Percentiles rank a stretch among this genome's conserved stretches.
Evolutionary conservation across 2,797 vertebrate species (phyloP).

Genomic region (Hoplostethus atlanticus): DNA sequence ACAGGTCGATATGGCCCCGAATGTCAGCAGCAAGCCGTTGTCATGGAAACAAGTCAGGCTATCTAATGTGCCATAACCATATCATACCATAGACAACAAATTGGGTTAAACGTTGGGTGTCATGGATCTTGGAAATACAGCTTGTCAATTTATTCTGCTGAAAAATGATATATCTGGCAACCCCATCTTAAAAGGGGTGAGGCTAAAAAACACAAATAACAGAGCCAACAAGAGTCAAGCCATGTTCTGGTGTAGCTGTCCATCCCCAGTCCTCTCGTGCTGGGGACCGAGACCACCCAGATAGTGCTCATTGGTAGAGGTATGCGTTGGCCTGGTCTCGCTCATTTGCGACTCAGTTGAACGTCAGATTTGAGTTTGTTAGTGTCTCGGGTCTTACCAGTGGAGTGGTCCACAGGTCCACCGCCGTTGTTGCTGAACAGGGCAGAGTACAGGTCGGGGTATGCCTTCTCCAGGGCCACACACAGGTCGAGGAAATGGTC

Average conservation of each 20-base stretch:
- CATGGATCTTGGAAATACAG: not conserved
- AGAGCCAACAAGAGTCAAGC: not conserved
- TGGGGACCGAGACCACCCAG: slow-evolving; percentile 68
- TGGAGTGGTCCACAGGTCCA: slow-evolving; percentile 85
- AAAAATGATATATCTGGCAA: not conserved
- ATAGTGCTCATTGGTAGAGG: slow-evolving; percentile 21
- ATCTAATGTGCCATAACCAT: slow-evolving; percentile 63
- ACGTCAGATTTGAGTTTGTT: not conserved
- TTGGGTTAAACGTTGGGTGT: slow-evolving; percentile 23
- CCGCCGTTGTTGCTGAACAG: slow-evolving; percentile 90
- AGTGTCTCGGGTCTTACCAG: slow-evolving; percentile 76
- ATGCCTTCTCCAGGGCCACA: slow-evolving; percentile 95
- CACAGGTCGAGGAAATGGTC: slow-evolving; percentile 97
- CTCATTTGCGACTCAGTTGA: not conserved
- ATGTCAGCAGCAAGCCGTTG: slow-evolving; percentile 71
- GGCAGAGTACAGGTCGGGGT: slow-evolving; percentile 93
- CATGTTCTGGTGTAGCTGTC: not conserved
- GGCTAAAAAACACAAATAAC: not conserved
- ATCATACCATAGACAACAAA: slow-evolving; percentile 46
- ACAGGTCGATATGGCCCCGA: slow-evolving; percentile 64
- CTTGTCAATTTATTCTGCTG: not conserved
- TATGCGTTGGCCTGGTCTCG: not conserved
- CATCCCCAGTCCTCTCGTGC: slow-evolving; percentile 5
- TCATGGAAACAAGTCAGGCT: slow-evolving; percentile 82
- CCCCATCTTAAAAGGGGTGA: too few relatives aligned